Conservation (phyloP, 2,113 vertebrate species). For the Sebastes schlegelii region DNA sequence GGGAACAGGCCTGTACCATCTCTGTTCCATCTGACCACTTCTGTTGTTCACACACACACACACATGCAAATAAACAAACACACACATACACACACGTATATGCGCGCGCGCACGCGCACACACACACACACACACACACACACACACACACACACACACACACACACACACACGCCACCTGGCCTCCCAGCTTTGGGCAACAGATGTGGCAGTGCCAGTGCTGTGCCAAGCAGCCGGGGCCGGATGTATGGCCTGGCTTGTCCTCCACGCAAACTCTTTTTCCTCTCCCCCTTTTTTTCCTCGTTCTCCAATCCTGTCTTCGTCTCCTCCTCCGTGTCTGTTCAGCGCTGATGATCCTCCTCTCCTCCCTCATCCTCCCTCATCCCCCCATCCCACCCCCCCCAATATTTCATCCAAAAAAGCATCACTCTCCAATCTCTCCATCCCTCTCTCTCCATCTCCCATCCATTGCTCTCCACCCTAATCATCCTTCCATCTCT, state of each 20-base stretch:
- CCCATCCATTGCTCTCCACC: slow-evolving; percentile 33
- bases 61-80: slow-evolving; percentile 5
- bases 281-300: slow-evolving; percentile 59
- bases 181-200: slow-evolving; percentile 87
- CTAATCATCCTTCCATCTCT: slow-evolving; percentile 53
- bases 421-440: slow-evolving; percentile 30
- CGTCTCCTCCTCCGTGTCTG: slow-evolving; percentile 78
- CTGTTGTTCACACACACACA: slow-evolving; percentile 73
- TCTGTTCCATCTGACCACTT: slow-evolving; percentile 82
- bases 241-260: slow-evolving; percentile 85
- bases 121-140: slow-evolving; percentile 16
- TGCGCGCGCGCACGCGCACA: slow-evolving; percentile 28
- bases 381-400: slow-evolving; percentile 21
- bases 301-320: slow-evolving; percentile 68
- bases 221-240: slow-evolving; percentile 84
- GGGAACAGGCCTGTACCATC: slow-evolving; percentile 81
- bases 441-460: slow-evolving; percentile 29
- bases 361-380: slow-evolving; percentile 39
- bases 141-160: slow-evolving; percentile 13
- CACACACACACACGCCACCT: slow-evolving; percentile 80
- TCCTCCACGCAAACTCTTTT: slow-evolving; percentile 74
- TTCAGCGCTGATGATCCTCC: slow-evolving; percentile 43
- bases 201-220: slow-evolving; percentile 85
- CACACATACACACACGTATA: slow-evolving; percentile 10
- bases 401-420: slow-evolving; percentile 41